Base-by-base conservation (phyloP, 2,888 invertebrate species). In the Hipparchia semele region DNA sequence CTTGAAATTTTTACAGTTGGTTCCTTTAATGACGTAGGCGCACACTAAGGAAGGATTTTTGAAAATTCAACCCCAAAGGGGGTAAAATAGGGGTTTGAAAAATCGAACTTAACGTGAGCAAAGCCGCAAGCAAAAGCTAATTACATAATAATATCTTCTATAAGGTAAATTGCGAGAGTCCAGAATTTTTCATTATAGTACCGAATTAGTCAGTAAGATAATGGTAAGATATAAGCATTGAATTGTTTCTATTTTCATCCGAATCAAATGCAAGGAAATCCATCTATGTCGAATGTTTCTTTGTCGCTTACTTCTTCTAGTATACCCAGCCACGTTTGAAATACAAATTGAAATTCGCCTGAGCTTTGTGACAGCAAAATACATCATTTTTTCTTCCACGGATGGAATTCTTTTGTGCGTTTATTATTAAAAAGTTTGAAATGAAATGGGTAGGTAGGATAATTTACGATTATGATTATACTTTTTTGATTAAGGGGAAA, bases 301-400 rank as follows among this genome's bases (percentile, higher is more conserved):
- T 64, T 64, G 62, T 64, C n/a, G 62, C 10, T 64, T 64, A 64
- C 49, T 64, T 49, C 23, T 64, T 13, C 62, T 49, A 64, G 62
- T 64, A 61, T 39, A 39, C n/a, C n/a, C n/a, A n/a, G 0, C 5
- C 13, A 59, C 59, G 8, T 64, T 64, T 45, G 62, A 64, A 49
- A 49, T 64, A 49, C 13, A 49, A 64, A 64, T 49, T 64, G 62
- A 64, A 64, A 64, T 64, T 61, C n/a, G 49, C 62, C 5, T 59
- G 39, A 39, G 39, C 13, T 56, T 64, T 46, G n/a, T 46, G 46
- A 62, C 6, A 49, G 9, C 49, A 64, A 49, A 9, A 64, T 23
- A 23, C 23, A 49, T 49, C 9, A 49, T 64, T 49, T 13, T 64
- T 64, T 49, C 49, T 49, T 13, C 23, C 49, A 13, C 9, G 62